phyloP scores from a whole-genome alignment of 30 jellyfish, hydroid and myxozoan species.

The Turritopsis dohrnii region DNA sequence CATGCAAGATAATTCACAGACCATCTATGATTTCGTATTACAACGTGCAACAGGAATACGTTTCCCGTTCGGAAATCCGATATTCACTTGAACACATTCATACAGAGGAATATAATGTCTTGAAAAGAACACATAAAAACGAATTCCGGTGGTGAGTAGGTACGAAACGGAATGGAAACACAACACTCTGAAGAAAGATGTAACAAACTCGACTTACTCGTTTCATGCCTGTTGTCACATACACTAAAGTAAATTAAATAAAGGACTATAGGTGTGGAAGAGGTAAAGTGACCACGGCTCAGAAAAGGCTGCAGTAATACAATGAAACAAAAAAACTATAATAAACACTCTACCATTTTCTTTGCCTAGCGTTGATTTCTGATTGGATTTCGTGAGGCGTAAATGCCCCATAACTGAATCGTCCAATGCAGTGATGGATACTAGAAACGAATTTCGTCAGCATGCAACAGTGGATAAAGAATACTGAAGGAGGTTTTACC shows the following conservation, averaged over 20 bases:
- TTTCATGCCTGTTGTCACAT: neutral
- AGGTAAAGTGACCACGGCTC: neutral
- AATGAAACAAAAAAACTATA: neutral
- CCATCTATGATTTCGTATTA: too few relatives aligned
- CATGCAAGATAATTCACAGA: too few relatives aligned
- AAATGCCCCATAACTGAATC: slow-evolving; percentile 25
- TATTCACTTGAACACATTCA: too few relatives aligned
- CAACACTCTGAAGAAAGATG: too few relatives aligned
- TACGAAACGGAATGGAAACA: too few relatives aligned
- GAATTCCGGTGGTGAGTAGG: too few relatives aligned
- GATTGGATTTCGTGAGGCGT: neutral
- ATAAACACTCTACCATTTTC: slow-evolving; percentile 28
- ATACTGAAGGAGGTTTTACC: too few relatives aligned
- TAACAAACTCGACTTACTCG: neutral
- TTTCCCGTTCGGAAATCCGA: too few relatives aligned
- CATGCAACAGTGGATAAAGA: neutral
- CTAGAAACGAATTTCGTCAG: too few relatives aligned
- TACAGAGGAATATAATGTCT: too few relatives aligned
- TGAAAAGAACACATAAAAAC: too few relatives aligned
- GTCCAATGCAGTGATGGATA: slow-evolving; percentile 32
- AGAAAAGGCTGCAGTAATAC: neutral
- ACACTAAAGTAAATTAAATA: neutral
- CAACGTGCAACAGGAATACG: too few relatives aligned
- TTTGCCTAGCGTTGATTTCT: slow-evolving; percentile 29
- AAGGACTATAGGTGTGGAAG: neutral